Evolutionary conservation across 2,888 invertebrate genomes (phyloP), one percentile per base, ranked within the genome.

Genomic region (Brachyptera putata): DNA sequence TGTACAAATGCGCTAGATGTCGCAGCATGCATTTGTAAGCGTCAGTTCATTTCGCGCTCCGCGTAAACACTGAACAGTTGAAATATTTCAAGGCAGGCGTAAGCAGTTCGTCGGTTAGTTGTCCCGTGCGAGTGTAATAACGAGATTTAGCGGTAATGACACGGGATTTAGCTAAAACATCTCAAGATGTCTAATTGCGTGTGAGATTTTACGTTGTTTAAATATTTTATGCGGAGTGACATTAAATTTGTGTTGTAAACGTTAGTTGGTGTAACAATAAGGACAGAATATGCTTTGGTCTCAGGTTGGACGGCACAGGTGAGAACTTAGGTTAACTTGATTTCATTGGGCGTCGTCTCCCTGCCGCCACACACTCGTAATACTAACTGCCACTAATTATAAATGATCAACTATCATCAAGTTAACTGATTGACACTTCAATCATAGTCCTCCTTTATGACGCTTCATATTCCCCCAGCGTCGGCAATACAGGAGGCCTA

Each of bases 311-410:
- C 11, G 5, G 30, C 46, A 46, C 46, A 46, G 46, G 46, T 46
- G 24, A 21, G 46, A 21, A 41, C 24, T 22, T 21, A 21, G 2
- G 46, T 9, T 22, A 3, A 16, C 16, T 30, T 30, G n/a, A n/a
- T n/a, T n/a, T 16, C 3, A 4, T 11, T 21, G 46, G 46, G 46
- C 46, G 46, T 46, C 24, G n/a, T 4, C 46, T n/a, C 46, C 7
- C 46, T 46, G 46, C 24, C 46, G 46, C 46, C 46, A 46, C 46
- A 46, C 46, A 46, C 46, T 14, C 22, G 46, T 11, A n/a, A 24
- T 46, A n/a, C 21, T 3, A 21, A 30, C 11, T 30, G 11, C 11
- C 30, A 30, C 11, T 30, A 5, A 30, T 30, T 11, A 30, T 11
- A 13, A 46, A 30, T 30, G 11, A 41, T 41, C 41, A n/a, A 18